Evolutionary conservation across 2,113 vertebrate species (phyloP), one percentile per base, ranked within the genome.

Genomic region (Aspidoscelis tigris): DNA sequence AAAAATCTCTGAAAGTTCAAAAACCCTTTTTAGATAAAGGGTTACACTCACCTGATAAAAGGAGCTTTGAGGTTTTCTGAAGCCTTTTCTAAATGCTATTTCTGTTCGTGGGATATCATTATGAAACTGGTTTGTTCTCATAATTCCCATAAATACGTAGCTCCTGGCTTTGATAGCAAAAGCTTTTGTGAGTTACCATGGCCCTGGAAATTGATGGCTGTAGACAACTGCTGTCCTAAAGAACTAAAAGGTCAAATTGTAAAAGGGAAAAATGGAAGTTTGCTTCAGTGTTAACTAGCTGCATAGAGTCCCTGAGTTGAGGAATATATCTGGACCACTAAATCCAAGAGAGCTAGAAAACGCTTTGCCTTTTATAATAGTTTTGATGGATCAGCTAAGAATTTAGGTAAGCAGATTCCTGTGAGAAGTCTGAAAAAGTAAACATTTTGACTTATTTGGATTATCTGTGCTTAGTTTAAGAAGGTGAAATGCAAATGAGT

Each of bases 41-140:
- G 22, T 55, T 82, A 75, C 16, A 81, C 4, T 7, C 24, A 73
- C 74, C 89, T 84, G 39, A 80, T 86, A 81, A 86, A 87, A 84
- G 0, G 0, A 1, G 76, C 4, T 43, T 78, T 87, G 53, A 82
- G 7, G 2, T 81, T 92, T 92, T 86, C 8, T 55, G 50, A 90
- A 84, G 76, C 47, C 53, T 77, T 80, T 69, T 72, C 65, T 41
- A 10, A 81, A 68, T 75, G 33, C 1, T 58, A 74, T 79, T 88
- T 81, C 55, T 50, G 10, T 76, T 81, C 10, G 69, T 69, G 7
- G 14, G 20, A 80, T 84, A 72, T 72, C 33, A 53, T 80, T 87
- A 76, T 18, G 10, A 86, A 82, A 44, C 82, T 83, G 50, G 6
- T 72, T 76, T 20, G 3, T 76, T 78, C 14, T 81, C 2, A 71